Percentiles rank a stretch among this genome's conserved stretches.
phyloP scores from a whole-genome alignment of 2,888 invertebrate genomes.

The Salpingus planirostris region DNA sequence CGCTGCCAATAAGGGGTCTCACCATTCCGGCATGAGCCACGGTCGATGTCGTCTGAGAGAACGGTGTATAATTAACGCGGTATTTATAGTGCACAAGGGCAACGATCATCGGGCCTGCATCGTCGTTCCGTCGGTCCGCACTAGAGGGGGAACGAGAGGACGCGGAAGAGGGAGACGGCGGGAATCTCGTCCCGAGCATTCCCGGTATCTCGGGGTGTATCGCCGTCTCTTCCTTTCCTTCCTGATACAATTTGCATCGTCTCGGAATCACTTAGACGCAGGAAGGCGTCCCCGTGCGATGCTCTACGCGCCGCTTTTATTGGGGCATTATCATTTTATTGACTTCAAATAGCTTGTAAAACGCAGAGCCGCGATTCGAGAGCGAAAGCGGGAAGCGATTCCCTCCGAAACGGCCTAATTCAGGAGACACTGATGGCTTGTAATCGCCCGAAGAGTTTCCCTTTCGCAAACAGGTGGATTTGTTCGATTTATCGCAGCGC shows the following conservation, averaged over 20 bases:
- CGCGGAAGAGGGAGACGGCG: conserved; percentile 1
- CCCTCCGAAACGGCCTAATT: conserved; percentile 43
- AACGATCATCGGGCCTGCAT: conserved; percentile 32
- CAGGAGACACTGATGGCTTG: conserved; percentile 45
- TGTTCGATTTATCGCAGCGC: conserved; percentile 35
- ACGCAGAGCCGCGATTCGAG: conserved; percentile 41
- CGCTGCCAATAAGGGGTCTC: conserved; percentile 40
- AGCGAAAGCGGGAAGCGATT: conserved; percentile 39
- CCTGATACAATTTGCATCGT: conserved; percentile 42
- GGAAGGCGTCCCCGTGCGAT: conserved; percentile 29
- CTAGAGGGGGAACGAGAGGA: background rate
- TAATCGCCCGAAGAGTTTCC: conserved; percentile 40
- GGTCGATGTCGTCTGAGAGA: conserved; percentile 36
- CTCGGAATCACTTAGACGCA: conserved; percentile 39
- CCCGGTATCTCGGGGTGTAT: conserved; percentile 13
- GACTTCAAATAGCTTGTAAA: conserved; percentile 49
- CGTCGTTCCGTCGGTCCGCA: conserved; percentile 10
- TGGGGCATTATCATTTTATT: conserved; percentile 47
- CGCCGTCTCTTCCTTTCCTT: conserved; percentile 31
- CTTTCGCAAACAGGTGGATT: conserved; percentile 43
- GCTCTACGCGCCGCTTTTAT: conserved; percentile 39
- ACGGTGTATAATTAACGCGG: conserved; percentile 42
- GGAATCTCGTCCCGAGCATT: conserved; percentile 5
- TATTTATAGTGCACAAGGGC: conserved; percentile 42
- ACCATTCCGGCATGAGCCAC: no score